Evolutionary conservation across 2,113 vertebrate species (phyloP), one percentile per base, ranked within the genome.

Genomic region (Corapipo altera): DNA sequence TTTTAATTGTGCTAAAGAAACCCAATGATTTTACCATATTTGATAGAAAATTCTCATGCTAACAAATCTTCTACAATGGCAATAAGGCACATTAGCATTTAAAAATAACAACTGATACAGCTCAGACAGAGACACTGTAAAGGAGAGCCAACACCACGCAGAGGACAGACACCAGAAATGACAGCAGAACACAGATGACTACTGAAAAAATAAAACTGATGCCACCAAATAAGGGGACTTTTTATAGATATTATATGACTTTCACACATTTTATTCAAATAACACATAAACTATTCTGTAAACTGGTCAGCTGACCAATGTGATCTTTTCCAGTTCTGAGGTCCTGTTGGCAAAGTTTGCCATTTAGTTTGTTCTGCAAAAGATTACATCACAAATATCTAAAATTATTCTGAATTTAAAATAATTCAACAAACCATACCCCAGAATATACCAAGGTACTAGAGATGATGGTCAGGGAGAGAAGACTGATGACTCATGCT

Each of bases 1-100:
- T 76, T 97, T 97, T 96, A 97, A 94, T 97, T 22, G 28, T 39
- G 28, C 71, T 67, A 54, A 74, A 91, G 75, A 64, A 92, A 92
- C 52, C 35, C 79, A 75, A 59, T 41, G n/a, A 87, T 83, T 92
- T 79, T 17, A 51, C 7, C 33, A 8, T 73, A 90, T 82, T 22
- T n/a, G 69, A 93, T 33, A 94, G 57, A 72, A 91, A 84, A 87
- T 37, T 59, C 30, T 52, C 81, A 24, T 0, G 8, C 23, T 58
- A 41, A 82, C 73, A 69, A 30, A 88, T 81, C 66, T 75, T 65
- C 80, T 55, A n/a, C 77, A 86, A 62, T 16, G 26, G 73, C 37
- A 91, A 24, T 16, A 93, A 96, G 85, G 81, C 87, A 96, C 71
- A 46, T 3, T 1, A 44, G 20, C 17, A 72, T 49, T 77, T 51